Percentiles rank a stretch among this genome's conserved stretches.
Evolutionary conservation across 53 echinoderm and acorn worm species (phyloP).

Genomic region (Paracentrotus lividus): DNA sequence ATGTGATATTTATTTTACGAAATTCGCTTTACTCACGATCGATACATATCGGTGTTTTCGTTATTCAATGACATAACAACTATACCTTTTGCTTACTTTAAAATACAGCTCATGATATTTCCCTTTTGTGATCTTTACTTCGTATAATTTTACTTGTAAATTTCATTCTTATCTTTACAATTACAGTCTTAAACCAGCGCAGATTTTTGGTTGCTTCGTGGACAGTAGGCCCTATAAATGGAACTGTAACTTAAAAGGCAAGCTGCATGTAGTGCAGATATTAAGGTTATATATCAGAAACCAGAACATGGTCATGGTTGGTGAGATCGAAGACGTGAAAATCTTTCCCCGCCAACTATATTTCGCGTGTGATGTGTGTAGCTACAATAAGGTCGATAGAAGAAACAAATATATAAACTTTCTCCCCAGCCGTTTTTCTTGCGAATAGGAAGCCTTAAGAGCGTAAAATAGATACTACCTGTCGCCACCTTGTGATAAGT

Average conservation of each 20-base stretch:
- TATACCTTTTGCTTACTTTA: no score
- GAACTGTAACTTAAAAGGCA: background rate
- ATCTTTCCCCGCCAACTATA: background rate
- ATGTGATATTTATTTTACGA: no score
- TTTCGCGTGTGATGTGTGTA: background rate
- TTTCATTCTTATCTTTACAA: no score
- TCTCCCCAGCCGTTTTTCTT: background rate
- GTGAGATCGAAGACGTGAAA: background rate
- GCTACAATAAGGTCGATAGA: conserved; percentile 15
- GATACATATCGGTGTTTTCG: no score
- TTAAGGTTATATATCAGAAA: background rate
- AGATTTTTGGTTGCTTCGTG: no score
- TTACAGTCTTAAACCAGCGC: no score
- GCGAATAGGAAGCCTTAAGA: background rate
- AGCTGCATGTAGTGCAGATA: background rate
- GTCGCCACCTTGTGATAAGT: conserved; percentile 42
- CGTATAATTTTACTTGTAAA: no score
- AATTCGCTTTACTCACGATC: no score
- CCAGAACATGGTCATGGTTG: background rate
- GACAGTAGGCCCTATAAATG: no score
- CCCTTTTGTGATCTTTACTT: no score
- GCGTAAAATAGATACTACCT: conserved; percentile 14
- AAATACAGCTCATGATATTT: no score
- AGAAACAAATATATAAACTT: conserved; percentile 17
- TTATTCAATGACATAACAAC: no score